Evolutionary conservation across 1,140 invertebrate species (phyloP).

Genomic region (Phthorimaea operculella): DNA sequence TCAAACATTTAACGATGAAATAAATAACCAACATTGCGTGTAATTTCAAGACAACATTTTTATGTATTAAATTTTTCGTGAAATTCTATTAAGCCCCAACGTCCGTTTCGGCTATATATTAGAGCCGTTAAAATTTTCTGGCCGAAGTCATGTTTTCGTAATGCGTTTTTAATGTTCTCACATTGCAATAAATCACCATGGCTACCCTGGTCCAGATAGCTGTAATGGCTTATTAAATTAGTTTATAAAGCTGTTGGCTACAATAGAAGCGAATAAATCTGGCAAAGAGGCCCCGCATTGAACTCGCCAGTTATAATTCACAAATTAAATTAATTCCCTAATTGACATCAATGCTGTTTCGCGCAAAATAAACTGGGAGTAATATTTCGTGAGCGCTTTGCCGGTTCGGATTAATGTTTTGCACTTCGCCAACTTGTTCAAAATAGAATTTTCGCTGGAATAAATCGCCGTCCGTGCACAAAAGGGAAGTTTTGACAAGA

Average conservation of each 20-base stretch:
- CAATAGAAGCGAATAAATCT: conserved; percentile 23
- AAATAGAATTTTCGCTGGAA: not conserved
- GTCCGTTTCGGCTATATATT: conserved; percentile 39
- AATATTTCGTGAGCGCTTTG: no score
- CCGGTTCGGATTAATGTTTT: not conserved
- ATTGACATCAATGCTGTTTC: not conserved
- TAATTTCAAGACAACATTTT: no score
- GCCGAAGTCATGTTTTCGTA: conserved; percentile 64
- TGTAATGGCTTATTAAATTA: conserved; percentile 66
- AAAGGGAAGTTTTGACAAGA: conserved; percentile 6
- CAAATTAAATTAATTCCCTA: not conserved
- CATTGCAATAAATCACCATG: conserved; percentile 64
- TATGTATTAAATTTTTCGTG: not conserved
- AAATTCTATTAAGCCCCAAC: conserved; percentile 12
- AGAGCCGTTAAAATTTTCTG: conserved; percentile 51
- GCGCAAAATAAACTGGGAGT: no score
- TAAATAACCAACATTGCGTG: no score
- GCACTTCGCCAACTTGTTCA: not conserved
- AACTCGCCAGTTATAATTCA: not conserved
- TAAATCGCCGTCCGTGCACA: not conserved
- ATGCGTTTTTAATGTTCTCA: conserved; percentile 67
- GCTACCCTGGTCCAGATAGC: conserved; percentile 61
- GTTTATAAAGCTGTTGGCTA: conserved; percentile 41
- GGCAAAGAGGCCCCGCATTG: not conserved
- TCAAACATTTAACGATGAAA: no score